Conservation (phyloP, 2,797 vertebrate genomes). For the Adrianichthys oophorus region DNA sequence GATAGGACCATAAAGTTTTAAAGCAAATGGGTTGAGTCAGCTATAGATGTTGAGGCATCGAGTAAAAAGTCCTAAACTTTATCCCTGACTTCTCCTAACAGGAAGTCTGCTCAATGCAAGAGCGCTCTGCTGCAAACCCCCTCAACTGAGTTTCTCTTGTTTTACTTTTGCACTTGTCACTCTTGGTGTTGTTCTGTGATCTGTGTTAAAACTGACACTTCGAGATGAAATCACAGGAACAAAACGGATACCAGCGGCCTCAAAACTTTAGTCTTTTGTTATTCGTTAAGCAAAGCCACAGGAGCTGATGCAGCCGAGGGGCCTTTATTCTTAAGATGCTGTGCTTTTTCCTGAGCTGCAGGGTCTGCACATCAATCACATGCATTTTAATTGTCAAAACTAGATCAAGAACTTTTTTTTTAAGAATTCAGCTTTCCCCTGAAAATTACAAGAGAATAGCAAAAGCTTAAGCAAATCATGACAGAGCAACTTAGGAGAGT, state of each 20-base stretch:
- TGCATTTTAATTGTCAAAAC: too few relatives aligned
- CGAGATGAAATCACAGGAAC: conserved; percentile 44
- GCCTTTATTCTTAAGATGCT: too few relatives aligned
- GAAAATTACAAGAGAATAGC: neutral
- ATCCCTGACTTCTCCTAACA: too few relatives aligned
- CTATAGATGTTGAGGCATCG: too few relatives aligned
- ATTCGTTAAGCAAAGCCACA: conserved; percentile 37
- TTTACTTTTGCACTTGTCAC: conserved; percentile 18
- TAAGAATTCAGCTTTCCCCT: neutral
- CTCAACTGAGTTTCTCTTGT: conserved; percentile 2
- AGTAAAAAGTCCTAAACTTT: too few relatives aligned
- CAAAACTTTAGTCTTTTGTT: conserved; percentile 41
- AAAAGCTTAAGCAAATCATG: conserved; percentile 7
- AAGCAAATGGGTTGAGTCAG: too few relatives aligned
- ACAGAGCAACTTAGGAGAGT: conserved; percentile 18
- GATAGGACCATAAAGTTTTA: too few relatives aligned
- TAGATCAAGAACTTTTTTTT: too few relatives aligned
- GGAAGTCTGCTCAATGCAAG: too few relatives aligned
- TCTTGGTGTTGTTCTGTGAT: conserved; percentile 1
- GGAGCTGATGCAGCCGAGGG: conserved; percentile 3
- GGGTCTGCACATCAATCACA: too few relatives aligned
- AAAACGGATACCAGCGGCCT: conserved; percentile 14
- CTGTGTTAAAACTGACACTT: conserved; percentile 50
- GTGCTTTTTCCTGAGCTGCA: too few relatives aligned
- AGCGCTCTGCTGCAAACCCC: neutral